A percentile compares a stretch with the other conserved stretches of the same genome.
These are phyloP conservation scores for Drosophila setosimentum DNA, from an alignment of 2,888 invertebrate genomes.

Conservation along the genomic window DNA sequence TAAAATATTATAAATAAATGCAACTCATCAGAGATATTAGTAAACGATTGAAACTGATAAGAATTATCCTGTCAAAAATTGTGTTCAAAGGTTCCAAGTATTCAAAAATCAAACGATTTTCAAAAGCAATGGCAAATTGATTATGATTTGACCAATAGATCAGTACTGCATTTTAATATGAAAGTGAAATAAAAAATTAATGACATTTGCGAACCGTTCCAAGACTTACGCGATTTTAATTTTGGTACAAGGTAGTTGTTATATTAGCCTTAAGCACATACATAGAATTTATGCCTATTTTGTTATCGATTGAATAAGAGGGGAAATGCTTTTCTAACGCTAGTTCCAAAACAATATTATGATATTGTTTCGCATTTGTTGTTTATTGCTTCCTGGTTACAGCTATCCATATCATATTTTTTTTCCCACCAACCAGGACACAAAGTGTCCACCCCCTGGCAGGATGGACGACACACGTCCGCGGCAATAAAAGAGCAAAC, in stretches of 20 bases:
- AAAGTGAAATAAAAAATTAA: no score
- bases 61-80: neutral
- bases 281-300: neutral
- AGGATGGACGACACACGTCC: conserved; percentile 66
- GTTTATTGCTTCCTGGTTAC: conserved; percentile 68
- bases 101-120: neutral
- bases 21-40: neutral
- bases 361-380: conserved; percentile 68
- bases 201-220: neutral
- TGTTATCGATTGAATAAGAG: conserved; percentile 7
- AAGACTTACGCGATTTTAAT: neutral
- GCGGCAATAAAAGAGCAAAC: conserved; percentile 77
- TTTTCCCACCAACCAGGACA: conserved; percentile 62
- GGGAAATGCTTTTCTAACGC: conserved; percentile 4
- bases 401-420: conserved; percentile 65
- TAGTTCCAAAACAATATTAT: conserved; percentile 46
- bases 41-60: neutral
- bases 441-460: conserved; percentile 23
- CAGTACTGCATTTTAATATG: neutral
- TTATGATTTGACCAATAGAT: neutral
- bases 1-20: neutral
- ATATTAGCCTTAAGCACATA: neutral
- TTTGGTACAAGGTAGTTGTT: neutral
- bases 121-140: neutral
- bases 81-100: neutral